Base-by-base conservation (phyloP, 1,140 invertebrate genomes). In the Drosophila jambulina region DNA sequence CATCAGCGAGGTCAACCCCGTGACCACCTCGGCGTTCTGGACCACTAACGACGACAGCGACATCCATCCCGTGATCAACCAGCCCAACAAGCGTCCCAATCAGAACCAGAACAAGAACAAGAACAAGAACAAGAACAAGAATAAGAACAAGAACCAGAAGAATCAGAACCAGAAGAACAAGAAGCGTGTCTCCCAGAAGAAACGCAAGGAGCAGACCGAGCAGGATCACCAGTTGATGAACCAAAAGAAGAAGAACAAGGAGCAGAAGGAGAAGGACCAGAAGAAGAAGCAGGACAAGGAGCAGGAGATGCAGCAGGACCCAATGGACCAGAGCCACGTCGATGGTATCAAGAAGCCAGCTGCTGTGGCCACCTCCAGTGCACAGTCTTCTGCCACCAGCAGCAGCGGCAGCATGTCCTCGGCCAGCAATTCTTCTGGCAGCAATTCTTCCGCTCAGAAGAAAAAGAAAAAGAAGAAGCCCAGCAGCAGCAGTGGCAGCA, bases 21-120 rank as follows among this genome's bases (percentile, higher is more conserved):
- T 46, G 0, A 27, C 36, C 10, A 92, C 91, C 0, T 36, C 56
- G 2, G 91, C 84, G 27, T 65, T 80, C 38, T 92, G 91, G 91
- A 69, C 62, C 19, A 92, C 91, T 0, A 87, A 68, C 4, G 70
- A 79, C n/a, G 75, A 88, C 7, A n/a, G 67, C 12, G 80, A 88
- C 23, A 61, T 76, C 2, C 62, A 64, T 38, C 80, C 82, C 9
- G 48, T 69, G 2, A 49, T 61, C 32, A 80, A 84, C 59, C 54
- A 74, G 65, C 1, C 65, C 53, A 80, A 78, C 29, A 61, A 76
- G 61, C 32, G 63, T 3, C 78, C 80, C 8, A 63, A 48, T 8
- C 48, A 65, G 9, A 63, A 67, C 17, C 59, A 70, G 13, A 53
- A 78, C 7, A 38, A 75, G 10, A 64, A 68, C 15, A 70, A 62